Evolutionary conservation across 2,797 vertebrate genomes (phyloP).

Genomic region (Hypotaenidia okinawae): DNA sequence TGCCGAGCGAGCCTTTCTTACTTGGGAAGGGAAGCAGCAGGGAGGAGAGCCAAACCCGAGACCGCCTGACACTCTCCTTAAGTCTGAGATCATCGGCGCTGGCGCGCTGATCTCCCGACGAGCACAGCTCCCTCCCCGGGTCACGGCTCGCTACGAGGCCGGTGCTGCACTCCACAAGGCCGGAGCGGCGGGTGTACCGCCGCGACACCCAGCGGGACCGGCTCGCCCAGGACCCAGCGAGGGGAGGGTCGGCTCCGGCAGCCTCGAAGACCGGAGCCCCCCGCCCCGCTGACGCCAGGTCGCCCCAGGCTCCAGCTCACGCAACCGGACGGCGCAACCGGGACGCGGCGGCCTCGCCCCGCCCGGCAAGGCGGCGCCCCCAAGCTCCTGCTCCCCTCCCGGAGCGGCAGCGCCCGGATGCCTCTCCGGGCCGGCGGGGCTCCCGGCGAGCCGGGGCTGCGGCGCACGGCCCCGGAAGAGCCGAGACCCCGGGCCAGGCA

Average conservation of each 20-base stretch:
- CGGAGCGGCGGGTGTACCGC: not conserved
- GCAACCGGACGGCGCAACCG: not conserved
- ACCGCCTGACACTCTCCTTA: rapidly evolving
- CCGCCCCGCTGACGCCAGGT: not conserved
- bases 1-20: too few relatives aligned
- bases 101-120: rapidly evolving
- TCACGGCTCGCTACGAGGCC: not conserved
- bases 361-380: not conserved
- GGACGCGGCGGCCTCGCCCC: not conserved
- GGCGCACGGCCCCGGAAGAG: not conserved
- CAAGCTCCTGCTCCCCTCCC: not conserved
- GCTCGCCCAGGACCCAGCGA: not conserved
- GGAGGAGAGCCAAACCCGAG: rapidly evolving
- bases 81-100: rapidly evolving
- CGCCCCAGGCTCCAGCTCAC: not conserved
- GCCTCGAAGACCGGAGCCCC: too few relatives aligned
- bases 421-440: not conserved
- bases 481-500: not conserved
- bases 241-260: rapidly evolving
- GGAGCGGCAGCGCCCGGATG: not conserved
- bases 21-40: rapidly evolving
- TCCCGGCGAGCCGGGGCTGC: not conserved
- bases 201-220: not conserved
- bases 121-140: not conserved
- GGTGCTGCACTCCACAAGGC: not conserved